A percentile compares a stretch with the other conserved stretches of the same genome.
phyloP scores from a whole-genome alignment of 2,113 vertebrate genomes.

The Dicentrarchus labrax region DNA sequence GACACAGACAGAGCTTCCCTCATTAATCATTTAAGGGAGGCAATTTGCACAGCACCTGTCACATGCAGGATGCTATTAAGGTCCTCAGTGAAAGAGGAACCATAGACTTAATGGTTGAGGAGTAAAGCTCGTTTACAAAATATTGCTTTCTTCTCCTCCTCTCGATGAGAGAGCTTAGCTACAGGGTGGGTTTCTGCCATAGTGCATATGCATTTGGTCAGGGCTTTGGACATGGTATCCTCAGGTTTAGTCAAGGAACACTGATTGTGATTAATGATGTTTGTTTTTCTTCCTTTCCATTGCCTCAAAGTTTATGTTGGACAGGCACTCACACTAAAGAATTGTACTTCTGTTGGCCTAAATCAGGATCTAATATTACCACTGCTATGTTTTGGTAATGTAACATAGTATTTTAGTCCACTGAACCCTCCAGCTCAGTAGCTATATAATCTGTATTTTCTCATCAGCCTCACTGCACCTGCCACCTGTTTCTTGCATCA shows the following conservation, averaged over 20 bases:
- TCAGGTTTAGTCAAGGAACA: conserved; percentile 35
- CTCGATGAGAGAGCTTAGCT: conserved; percentile 38
- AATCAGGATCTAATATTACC: conserved; percentile 27
- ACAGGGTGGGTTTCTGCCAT: conserved; percentile 31
- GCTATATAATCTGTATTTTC: conserved; percentile 27
- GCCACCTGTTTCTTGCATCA: neutral
- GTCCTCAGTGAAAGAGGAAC: conserved; percentile 51
- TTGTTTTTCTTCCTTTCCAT: conserved; percentile 19
- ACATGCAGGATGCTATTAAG: conserved; percentile 72
- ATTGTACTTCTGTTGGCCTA: neutral
- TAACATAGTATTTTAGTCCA: neutral
- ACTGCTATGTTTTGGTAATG: neutral
- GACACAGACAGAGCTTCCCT: conserved; percentile 45
- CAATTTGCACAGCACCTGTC: conserved; percentile 78
- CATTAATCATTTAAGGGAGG: conserved; percentile 78
- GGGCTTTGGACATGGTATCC: conserved; percentile 25
- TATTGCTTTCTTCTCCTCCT: conserved; percentile 59
- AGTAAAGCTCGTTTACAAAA: conserved; percentile 66
- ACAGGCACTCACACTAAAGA: neutral
- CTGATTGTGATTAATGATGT: conserved; percentile 47
- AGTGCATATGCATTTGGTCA: conserved; percentile 26
- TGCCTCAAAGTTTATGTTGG: neutral
- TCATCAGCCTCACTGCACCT: neutral
- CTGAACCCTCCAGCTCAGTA: neutral
- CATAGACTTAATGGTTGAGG: conserved; percentile 58